Evolutionary conservation across 2,797 vertebrate species (phyloP).

Genomic region (Vultur gryphus): DNA sequence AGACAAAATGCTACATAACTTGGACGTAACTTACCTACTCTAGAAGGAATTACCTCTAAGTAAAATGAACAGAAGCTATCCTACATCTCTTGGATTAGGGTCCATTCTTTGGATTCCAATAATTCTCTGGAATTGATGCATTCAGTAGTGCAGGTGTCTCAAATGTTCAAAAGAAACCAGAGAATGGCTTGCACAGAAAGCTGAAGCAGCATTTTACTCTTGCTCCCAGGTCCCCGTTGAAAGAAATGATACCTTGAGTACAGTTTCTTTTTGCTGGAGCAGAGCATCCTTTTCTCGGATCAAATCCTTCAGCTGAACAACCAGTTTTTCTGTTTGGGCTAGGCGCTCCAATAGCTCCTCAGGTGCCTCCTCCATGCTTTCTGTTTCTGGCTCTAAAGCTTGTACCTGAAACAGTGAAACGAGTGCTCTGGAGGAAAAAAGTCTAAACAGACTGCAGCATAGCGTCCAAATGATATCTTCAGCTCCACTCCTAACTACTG

Average conservation of each 20-base stretch:
- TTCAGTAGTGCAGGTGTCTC: not conserved
- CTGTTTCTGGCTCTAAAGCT: constrained; percentile 49
- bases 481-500: not conserved
- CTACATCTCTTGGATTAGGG: not conserved
- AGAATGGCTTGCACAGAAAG: not conserved
- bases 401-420: constrained; percentile 37
- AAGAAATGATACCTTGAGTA: constrained; percentile 77
- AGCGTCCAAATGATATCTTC: not conserved
- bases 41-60: not conserved
- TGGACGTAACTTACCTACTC: not conserved
- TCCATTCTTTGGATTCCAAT: not conserved
- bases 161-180: not conserved
- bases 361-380: constrained; percentile 33
- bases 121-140: not conserved
- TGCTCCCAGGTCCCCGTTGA: not conserved
- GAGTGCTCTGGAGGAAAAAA: not conserved
- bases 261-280: constrained; percentile 79
- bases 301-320: constrained; percentile 88
- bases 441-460: not conserved
- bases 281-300: constrained; percentile 86
- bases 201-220: not conserved
- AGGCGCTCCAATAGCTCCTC: constrained; percentile 84
- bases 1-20: not conserved
- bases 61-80: not conserved
- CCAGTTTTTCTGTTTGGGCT: constrained; percentile 85